Conservation (phyloP, 2,797 vertebrate species). For the Karalla daura region DNA sequence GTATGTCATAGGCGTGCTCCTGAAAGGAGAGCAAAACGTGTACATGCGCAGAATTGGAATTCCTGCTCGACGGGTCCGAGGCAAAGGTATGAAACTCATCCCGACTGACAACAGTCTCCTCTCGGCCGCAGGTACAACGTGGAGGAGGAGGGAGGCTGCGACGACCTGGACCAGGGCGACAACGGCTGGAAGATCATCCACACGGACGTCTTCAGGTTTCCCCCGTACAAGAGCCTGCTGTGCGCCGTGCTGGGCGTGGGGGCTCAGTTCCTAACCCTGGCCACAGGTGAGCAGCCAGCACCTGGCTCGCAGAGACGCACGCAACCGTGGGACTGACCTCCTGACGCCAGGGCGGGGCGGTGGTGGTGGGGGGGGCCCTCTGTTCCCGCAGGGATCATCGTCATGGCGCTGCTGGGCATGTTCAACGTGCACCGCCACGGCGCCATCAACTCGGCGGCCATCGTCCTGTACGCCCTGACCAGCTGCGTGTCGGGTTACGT, state of each 20-base stretch:
- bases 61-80: not conserved
- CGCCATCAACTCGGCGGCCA: slow-evolving; percentile 93
- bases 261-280: slow-evolving; percentile 92
- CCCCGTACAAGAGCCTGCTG: slow-evolving; percentile 89
- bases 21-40: not conserved
- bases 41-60: not conserved
- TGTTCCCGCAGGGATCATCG: slow-evolving; percentile 85
- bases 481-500: slow-evolving; percentile 94
- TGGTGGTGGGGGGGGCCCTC: too few species aligned
- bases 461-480: slow-evolving; percentile 92
- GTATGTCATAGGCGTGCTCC: not conserved
- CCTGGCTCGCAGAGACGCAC: too few species aligned
- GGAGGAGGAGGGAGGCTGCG: slow-evolving; percentile 89
- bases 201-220: slow-evolving; percentile 94
- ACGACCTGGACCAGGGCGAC: slow-evolving; percentile 93
- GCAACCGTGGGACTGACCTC: too few species aligned
- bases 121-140: slow-evolving; percentile 88
- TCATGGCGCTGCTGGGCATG: slow-evolving; percentile 93
- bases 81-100: too few species aligned
- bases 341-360: too few species aligned
- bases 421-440: slow-evolving; percentile 94
- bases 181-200: slow-evolving; percentile 98
- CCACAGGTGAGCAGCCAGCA: slow-evolving; percentile 85
- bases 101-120: not conserved
- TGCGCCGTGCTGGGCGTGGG: slow-evolving; percentile 93